Conservation (phyloP, 2,797 vertebrate genomes). For the Crypturellus tataupa region DNA sequence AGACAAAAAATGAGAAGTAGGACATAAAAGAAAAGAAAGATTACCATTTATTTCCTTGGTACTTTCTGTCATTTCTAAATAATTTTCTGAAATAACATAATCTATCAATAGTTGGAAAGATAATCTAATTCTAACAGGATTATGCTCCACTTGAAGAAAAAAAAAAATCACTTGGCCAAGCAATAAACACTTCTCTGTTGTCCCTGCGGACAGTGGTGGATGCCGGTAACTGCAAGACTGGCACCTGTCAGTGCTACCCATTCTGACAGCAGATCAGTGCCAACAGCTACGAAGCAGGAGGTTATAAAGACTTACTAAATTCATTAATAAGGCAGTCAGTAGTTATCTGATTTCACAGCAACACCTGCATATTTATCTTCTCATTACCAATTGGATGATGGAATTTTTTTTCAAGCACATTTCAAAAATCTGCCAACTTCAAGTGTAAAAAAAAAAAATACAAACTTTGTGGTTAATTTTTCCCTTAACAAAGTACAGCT, state of each 20-base stretch:
- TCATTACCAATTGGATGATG: constrained; percentile 86
- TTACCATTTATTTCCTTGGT: neutral
- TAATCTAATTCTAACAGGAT: neutral
- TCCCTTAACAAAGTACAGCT: constrained; percentile 90
- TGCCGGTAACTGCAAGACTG: constrained; percentile 60
- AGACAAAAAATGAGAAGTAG: neutral
- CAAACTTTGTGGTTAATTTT: constrained; percentile 89
- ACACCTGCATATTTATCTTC: constrained; percentile 88
- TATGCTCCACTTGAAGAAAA: constrained; percentile 28
- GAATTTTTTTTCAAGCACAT: constrained; percentile 86
- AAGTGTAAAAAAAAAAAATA: constrained; percentile 84
- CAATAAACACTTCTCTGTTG: neutral
- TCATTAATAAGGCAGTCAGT: constrained; percentile 85
- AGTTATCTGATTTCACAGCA: constrained; percentile 87
- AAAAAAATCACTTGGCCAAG: constrained; percentile 1
- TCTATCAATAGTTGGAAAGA: neutral
- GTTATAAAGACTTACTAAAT: constrained; percentile 80
- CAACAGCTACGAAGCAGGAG: constrained; percentile 79
- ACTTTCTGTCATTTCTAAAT: constrained; percentile 13
- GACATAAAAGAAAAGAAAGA: neutral
- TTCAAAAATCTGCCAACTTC: constrained; percentile 88
- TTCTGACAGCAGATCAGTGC: constrained; percentile 81
- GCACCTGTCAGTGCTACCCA: constrained; percentile 74
- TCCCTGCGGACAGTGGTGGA: neutral
- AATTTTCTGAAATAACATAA: neutral